These are phyloP conservation scores for Sminthurinus aureus DNA, from an alignment of 2,888 invertebrate species.

Conservation along the genomic window DNA sequence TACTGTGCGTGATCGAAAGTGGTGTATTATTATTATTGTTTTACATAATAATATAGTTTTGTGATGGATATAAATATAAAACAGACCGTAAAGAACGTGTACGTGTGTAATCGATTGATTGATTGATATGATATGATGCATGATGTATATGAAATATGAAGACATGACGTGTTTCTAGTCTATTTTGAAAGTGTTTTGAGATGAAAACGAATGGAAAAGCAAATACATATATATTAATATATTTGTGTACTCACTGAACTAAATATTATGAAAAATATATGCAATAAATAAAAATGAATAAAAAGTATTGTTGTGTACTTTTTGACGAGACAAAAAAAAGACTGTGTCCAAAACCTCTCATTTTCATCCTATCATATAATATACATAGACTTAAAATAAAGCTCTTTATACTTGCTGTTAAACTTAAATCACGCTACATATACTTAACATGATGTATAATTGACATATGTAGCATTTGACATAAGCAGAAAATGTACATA, in stretches of 20 bases:
- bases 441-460: no score
- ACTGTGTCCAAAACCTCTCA: no score
- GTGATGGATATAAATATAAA: not conserved
- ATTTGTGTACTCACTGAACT: not conserved
- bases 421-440: no score
- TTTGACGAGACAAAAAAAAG: not conserved
- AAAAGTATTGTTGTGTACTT: constrained; percentile 13
- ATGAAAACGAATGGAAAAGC: not conserved
- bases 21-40: not conserved
- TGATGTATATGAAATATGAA: no score
- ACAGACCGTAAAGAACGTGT: not conserved
- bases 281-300: not conserved
- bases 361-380: no score
- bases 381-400: no score
- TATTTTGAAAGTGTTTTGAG: not conserved
- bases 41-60: not conserved
- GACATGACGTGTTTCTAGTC: not conserved
- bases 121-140: not conserved
- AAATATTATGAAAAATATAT: not conserved
- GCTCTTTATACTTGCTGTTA: no score
- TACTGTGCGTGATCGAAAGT: no score
- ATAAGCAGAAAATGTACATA: no score
- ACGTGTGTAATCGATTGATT: not conserved
- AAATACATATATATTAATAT: not conserved
- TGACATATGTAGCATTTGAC: no score